Evolutionary conservation across 2,888 invertebrate species (phyloP), one percentile per base, ranked within the genome.

Genomic region (Carabus problematicus): DNA sequence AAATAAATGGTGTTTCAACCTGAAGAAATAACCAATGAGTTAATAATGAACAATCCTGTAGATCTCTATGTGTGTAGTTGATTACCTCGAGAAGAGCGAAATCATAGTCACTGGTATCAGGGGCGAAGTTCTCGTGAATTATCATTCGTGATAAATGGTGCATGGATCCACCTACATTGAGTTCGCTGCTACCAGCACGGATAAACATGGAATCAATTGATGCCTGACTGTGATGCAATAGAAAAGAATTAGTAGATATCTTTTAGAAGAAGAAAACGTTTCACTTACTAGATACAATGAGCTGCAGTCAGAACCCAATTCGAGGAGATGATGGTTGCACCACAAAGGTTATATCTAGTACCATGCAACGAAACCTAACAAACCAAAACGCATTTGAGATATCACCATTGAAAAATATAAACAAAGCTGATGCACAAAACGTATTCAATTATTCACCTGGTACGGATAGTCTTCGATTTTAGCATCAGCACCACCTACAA

Each of bases 401-500:
- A n/a, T n/a, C n/a, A n/a, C n/a, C n/a, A n/a, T n/a, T n/a, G n/a
- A n/a, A n/a, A n/a, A 29, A 29, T 29, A 29, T 29, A 29, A 29
- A 29, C 29, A 29, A 29, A 29, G n/a, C 6, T 2, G 29, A 29
- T 29, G 29, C 29, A 29, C 2, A 29, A 6, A 6, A 29, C 29
- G 2, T 29, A 29, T 3, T 29, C 6, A 29, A 29, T 29, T 3
- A 29, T 1, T 56, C 29, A 60, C 60, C 18, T 62, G 61, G 40
- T 62, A 61, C 6, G 68, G 68, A 6, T 39, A 39, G n/a, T 69
- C 47, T 14, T 52, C n/a, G 29, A 62, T 62, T 4, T 62, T 40
- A 39, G 61, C 40, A 45, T 43, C 45, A 42, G 71, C 72, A 41
- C 82, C 82, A 8, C 82, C 82, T 0, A 82, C 79, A 62, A 82